Evolutionary conservation across 92 coral and sea anemone genomes (phyloP).

Genomic region (Palythoa caribaeorum): DNA sequence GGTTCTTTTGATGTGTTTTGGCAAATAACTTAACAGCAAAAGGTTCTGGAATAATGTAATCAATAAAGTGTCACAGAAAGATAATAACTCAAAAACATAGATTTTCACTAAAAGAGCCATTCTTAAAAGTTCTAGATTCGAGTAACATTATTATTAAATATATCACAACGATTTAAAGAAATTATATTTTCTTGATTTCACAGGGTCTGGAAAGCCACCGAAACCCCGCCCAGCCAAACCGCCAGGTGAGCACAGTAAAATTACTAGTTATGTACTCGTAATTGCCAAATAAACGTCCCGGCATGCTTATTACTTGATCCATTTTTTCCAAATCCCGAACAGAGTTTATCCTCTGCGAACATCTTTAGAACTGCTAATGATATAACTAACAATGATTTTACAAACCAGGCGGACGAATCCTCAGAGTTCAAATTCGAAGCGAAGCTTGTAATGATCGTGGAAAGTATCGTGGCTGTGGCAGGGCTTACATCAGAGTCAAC

Average conservation of each 20-base stretch:
- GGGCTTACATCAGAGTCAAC: constrained; percentile 37
- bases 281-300: background rate
- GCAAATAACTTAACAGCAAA: no score
- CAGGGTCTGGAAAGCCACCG: constrained; percentile 29
- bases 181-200: background rate
- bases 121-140: no score
- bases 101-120: no score
- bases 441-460: constrained; percentile 44
- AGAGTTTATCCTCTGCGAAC: no score
- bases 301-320: no score
- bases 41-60: no score
- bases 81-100: no score
- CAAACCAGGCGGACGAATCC: constrained; percentile 24
- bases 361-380: background rate
- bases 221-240: constrained; percentile 24
- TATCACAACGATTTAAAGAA: no score
- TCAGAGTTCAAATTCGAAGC: constrained; percentile 37
- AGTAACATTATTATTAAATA: no score
- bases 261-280: background rate
- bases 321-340: no score
- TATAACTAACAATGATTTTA: background rate
- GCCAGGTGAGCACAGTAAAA: constrained; percentile 20
- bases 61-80: no score
- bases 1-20: no score
- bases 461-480: constrained; percentile 31